Evolutionary conservation across 1,140 invertebrate species (phyloP).

Genomic region (Platyscapa corneri): DNA sequence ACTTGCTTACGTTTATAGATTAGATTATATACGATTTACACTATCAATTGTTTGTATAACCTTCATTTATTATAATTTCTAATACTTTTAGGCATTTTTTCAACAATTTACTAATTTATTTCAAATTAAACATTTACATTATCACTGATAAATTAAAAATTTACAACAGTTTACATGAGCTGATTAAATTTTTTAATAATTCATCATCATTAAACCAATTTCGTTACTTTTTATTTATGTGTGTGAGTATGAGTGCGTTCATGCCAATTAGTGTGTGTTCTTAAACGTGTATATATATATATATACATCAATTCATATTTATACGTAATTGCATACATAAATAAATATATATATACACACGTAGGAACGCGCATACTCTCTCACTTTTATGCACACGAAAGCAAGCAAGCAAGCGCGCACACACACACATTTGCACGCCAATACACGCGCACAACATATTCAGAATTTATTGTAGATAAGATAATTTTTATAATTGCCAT

Average conservation of each 20-base stretch:
- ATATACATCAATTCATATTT: too few relatives aligned
- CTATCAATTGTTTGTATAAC: constrained; percentile 33
- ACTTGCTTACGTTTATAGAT: constrained; percentile 11
- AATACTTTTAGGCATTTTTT: constrained; percentile 47
- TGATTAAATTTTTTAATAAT: constrained; percentile 15
- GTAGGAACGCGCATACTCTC: too few relatives aligned
- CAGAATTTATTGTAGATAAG: neutral
- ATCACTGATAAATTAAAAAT: neutral
- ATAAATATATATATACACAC: too few relatives aligned
- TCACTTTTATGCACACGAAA: too few relatives aligned
- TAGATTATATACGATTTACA: constrained; percentile 33
- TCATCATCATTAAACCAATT: neutral
- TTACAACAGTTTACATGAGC: neutral
- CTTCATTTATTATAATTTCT: constrained; percentile 37
- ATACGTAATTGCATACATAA: too few relatives aligned
- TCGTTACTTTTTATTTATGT: neutral
- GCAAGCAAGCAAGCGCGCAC: too few relatives aligned
- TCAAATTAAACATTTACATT: constrained; percentile 14
- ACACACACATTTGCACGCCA: too few relatives aligned
- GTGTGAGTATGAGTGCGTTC: neutral
- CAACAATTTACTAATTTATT: constrained; percentile 27
- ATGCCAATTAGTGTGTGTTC: too few relatives aligned
- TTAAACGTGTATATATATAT: too few relatives aligned
- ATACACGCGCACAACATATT: neutral
- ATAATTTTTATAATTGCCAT: neutral